Percentiles rank a stretch among this genome's conserved stretches.
Evolutionary conservation across 2,797 vertebrate genomes (phyloP).

Genomic region (Clamator glandarius): DNA sequence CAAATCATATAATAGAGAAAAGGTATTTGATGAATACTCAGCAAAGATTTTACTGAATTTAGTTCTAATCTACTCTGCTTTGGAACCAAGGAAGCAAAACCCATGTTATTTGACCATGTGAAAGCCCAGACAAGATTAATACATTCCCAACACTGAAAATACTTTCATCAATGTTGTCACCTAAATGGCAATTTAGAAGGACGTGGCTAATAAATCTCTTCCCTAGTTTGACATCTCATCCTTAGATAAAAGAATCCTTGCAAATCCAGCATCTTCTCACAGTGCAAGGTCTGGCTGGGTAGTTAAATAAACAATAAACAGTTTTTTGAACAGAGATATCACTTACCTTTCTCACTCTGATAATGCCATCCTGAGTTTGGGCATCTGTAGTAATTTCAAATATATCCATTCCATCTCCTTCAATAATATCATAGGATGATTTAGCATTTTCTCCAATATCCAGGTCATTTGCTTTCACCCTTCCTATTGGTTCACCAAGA

Average conservation of each 20-base stretch:
- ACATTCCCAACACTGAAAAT: background rate
- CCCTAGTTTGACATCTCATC: background rate
- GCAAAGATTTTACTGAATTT: background rate
- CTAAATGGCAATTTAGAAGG: background rate
- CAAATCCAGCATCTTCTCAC: background rate
- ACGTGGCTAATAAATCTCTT: background rate
- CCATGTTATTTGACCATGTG: background rate
- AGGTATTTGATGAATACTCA: background rate
- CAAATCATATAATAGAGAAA: background rate
- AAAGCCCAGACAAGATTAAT: background rate
- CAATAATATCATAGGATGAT: slow-evolving; percentile 92
- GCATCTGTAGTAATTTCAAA: slow-evolving; percentile 92
- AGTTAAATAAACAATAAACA: background rate
- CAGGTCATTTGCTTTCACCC: slow-evolving; percentile 92
- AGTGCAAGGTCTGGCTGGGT: background rate
- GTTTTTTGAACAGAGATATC: background rate
- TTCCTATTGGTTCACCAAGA: slow-evolving; percentile 89
- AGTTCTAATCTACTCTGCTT: background rate
- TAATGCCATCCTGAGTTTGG: slow-evolving; percentile 93
- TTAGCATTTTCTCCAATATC: slow-evolving; percentile 94
- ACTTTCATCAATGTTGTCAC: background rate
- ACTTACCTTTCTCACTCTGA: slow-evolving; percentile 91
- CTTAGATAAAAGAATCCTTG: background rate
- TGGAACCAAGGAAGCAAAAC: background rate
- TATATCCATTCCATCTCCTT: slow-evolving; percentile 90